Percentiles rank a stretch among this genome's conserved stretches.
phyloP scores from a whole-genome alignment of 2,797 vertebrate genomes.

The Monodelphis domestica region DNA sequence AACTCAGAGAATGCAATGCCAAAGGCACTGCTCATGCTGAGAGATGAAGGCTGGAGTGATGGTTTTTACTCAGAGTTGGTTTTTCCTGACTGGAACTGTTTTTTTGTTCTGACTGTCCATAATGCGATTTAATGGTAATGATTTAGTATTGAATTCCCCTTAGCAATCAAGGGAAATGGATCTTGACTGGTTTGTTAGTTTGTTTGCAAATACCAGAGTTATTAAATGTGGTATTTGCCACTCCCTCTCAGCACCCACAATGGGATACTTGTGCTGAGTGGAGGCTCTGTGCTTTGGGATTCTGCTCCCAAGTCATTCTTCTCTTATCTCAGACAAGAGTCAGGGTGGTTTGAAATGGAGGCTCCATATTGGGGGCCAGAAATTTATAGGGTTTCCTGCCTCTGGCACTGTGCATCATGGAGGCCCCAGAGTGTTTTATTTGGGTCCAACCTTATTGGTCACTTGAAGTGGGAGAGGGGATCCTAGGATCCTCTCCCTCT shows the following conservation, averaged over 20 bases:
- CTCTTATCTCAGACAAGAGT: not conserved
- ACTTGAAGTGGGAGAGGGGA: not conserved
- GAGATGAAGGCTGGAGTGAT: fast-evolving
- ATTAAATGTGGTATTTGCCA: not conserved
- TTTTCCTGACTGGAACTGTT: not conserved
- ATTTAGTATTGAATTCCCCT: conserved; percentile 71
- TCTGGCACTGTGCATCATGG: not conserved
- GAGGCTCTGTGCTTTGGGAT: not conserved
- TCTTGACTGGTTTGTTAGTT: conserved; percentile 56
- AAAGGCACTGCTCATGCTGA: not conserved
- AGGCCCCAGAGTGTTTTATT: not conserved
- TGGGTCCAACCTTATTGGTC: not conserved
- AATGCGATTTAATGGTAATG: conserved; percentile 69
- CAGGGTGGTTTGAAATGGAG: not conserved
- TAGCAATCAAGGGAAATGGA: conserved; percentile 63
- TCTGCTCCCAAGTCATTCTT: not conserved
- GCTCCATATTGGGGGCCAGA: not conserved
- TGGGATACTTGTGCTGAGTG: not conserved
- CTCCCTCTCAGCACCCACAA: not conserved
- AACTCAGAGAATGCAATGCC: too few species aligned
- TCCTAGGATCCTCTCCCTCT: not conserved
- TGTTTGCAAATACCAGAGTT: conserved; percentile 52
- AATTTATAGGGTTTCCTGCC: not conserved
- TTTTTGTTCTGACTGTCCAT: conserved; percentile 42
- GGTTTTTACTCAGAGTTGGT: not conserved